Evolutionary conservation across 2,888 invertebrate species (phyloP).

Genomic region (Holacanthella duospinosa): DNA sequence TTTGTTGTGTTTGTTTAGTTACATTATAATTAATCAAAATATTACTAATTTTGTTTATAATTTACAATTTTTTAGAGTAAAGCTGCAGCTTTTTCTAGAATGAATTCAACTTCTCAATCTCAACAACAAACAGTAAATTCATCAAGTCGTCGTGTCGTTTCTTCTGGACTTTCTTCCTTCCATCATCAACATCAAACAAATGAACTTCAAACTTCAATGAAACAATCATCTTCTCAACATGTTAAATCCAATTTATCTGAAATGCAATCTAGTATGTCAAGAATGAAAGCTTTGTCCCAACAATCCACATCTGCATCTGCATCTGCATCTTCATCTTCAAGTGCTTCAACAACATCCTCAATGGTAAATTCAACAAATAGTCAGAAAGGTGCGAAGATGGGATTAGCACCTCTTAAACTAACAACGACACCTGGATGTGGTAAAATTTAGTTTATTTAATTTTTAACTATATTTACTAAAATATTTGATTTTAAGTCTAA

Average conservation of each 20-base stretch:
- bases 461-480: no score
- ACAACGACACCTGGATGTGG: conserved; percentile 26
- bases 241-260: conserved; percentile 63
- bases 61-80: conserved; percentile 27
- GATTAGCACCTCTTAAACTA: conserved; percentile 28
- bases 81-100: conserved; percentile 33
- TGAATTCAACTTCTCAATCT: conserved; percentile 28
- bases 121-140: conserved; percentile 34
- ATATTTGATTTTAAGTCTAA: no score
- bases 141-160: conserved; percentile 26
- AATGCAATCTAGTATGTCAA: conserved; percentile 71
- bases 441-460: no score
- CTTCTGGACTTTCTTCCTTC: conserved; percentile 13
- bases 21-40: no score
- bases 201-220: conserved; percentile 25
- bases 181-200: conserved; percentile 29
- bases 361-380: not conserved
- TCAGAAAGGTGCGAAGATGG: conserved; percentile 7
- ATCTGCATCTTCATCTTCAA: conserved; percentile 9
- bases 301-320: conserved; percentile 27
- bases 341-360: conserved; percentile 16
- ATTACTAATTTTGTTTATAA: no score
- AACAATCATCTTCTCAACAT: conserved; percentile 30
- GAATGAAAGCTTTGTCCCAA: conserved; percentile 63
- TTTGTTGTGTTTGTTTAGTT: no score